phyloP scores from a whole-genome alignment of 1,140 invertebrate genomes.

The Leptinotarsa texana region DNA sequence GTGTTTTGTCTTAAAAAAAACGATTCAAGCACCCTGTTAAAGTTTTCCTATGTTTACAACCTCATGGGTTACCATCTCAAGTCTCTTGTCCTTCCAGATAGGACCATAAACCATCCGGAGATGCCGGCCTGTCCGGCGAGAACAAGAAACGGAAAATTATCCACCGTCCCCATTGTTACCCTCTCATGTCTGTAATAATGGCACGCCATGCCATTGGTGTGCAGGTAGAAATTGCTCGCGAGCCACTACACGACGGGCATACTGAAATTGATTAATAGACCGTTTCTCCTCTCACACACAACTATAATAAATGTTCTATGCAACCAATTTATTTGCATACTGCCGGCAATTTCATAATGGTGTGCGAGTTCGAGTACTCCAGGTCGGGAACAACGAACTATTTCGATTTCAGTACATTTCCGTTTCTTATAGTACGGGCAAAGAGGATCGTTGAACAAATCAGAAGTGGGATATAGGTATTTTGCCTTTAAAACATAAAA shows the following conservation, averaged over 20 bases:
- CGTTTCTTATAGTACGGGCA: not conserved
- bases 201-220: not conserved
- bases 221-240: slow-evolving; percentile 5
- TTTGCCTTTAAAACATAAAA: too few species aligned
- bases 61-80: too few species aligned
- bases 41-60: too few species aligned
- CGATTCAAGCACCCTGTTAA: too few species aligned
- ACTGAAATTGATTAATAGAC: slow-evolving; percentile 3
- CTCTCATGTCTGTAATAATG: not conserved
- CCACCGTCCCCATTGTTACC: not conserved
- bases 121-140: not conserved
- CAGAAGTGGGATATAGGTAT: too few species aligned
- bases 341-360: not conserved
- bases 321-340: slow-evolving; percentile 8
- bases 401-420: not conserved
- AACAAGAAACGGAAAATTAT: not conserved
- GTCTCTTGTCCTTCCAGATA: too few species aligned
- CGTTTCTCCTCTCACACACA: not conserved
- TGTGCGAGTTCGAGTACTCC: slow-evolving; percentile 2
- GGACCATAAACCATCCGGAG: too few species aligned
- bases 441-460: not conserved
- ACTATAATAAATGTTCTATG: slow-evolving; percentile 4
- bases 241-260: not conserved
- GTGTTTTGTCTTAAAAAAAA: too few species aligned
- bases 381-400: slow-evolving; percentile 1